Evolutionary conservation across 2,113 vertebrate genomes (phyloP), one percentile per base, ranked within the genome.

Genomic region (Camelus dromedarius): DNA sequence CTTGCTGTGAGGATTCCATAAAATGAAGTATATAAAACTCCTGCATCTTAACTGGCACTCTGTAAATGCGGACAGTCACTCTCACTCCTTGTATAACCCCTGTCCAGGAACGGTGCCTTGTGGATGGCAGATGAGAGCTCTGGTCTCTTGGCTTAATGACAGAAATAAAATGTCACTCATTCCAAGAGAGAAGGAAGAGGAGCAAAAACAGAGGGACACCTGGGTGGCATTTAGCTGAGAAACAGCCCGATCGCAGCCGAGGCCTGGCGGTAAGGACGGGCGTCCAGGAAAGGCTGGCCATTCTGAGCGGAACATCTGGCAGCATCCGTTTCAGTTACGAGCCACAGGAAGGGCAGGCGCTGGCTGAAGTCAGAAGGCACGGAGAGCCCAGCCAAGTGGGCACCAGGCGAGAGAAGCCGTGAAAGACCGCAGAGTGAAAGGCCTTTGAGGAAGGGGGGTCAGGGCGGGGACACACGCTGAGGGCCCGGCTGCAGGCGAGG

Each of bases 261-360:
- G 56, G 81, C 58, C 15, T 0, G 6, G 93, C 0, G 2, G 50
- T 0, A 56, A 32, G 42, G 95, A 87, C 0, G 7, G 84, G 93
- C 0, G 0, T 84, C 90, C 88, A 70, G 90, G 75, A 56, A 72
- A 93, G 96, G 89, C 0, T 67, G 93, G 82, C 56, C 46, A 89
- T 73, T 91, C 69, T 24, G 35, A 58, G 77, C 19, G 82, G 96
- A 92, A 88, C 54, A 42, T 67, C 89, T 93, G 95, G 96, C 89
- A 48, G 69, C 67, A 50, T n/a, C 89, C 2, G 7, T 28, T 38
- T 42, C 0, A 0, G 79, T 73, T 77, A 88, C n/a, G 60, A 70
- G 92, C 93, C 35, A 12, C 66, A 87, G 96, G 93, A 97, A 96
- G 83, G 80, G 87, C 96, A 81, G 96, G 56, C 3, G 0, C 46